phyloP scores from a whole-genome alignment of 2,888 invertebrate species.

The Spisula solida region DNA sequence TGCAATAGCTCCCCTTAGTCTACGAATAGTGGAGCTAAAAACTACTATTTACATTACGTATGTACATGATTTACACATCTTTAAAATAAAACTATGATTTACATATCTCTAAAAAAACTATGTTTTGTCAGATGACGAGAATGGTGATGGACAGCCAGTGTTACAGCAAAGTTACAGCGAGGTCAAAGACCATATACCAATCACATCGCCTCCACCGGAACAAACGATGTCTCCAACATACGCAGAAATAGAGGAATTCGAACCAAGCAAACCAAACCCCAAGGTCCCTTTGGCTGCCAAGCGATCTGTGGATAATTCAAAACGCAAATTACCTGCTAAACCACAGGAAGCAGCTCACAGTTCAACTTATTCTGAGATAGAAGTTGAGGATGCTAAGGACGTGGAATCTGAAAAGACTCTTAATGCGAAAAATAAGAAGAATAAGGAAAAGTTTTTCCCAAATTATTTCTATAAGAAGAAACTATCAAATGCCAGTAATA shows the following conservation, averaged over 20 bases:
- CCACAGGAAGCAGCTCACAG: constrained; percentile 53
- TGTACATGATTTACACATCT: no score
- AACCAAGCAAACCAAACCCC: constrained; percentile 47
- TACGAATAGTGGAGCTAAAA: no score
- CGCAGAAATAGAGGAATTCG: constrained; percentile 67
- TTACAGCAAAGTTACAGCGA: constrained; percentile 61
- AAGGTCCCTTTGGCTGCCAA: constrained; percentile 49
- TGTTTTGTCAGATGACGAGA: background rate
- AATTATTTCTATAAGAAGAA: constrained; percentile 62
- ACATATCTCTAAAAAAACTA: no score
- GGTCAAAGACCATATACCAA: constrained; percentile 63
- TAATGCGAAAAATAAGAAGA: constrained; percentile 51
- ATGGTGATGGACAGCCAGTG: background rate
- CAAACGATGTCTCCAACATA: constrained; percentile 56
- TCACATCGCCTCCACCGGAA: background rate
- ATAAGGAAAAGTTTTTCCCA: constrained; percentile 38
- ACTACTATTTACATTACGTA: no score
- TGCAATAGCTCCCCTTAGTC: no score
- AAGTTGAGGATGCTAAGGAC: constrained; percentile 57
- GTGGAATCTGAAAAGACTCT: constrained; percentile 45
- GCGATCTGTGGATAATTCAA: constrained; percentile 64
- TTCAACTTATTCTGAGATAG: constrained; percentile 62
- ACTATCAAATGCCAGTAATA: constrained; percentile 68
- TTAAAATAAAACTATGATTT: no score
- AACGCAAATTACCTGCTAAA: constrained; percentile 66